Conservation (phyloP, 2,797 vertebrate genomes). For the Centropyge bicolor region DNA sequence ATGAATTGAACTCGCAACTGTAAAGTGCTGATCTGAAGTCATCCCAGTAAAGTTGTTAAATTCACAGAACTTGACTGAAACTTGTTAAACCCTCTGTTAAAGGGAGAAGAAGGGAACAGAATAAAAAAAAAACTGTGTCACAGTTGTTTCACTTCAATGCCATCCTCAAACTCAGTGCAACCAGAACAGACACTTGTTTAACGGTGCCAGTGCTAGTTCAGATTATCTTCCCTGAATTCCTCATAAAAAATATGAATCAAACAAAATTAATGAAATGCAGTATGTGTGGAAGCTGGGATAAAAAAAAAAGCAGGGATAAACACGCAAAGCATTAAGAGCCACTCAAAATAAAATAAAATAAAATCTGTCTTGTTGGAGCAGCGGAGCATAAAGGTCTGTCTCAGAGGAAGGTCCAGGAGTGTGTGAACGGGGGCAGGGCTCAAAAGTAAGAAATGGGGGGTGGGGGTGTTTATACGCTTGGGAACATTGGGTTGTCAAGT, state of each 20-base stretch:
- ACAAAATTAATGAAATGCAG: slow-evolving; percentile 46
- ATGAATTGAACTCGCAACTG: slow-evolving; percentile 34
- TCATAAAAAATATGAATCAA: slow-evolving; percentile 51
- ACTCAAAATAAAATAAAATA: slow-evolving; percentile 43
- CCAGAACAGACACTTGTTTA: slow-evolving; percentile 56
- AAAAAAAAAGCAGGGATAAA: slow-evolving; percentile 46
- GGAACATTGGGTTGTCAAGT: slow-evolving; percentile 47
- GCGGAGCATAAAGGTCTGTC: slow-evolving; percentile 33
- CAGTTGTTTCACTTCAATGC: slow-evolving; percentile 64
- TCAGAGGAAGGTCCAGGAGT: slow-evolving; percentile 42
- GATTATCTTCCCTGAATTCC: slow-evolving; percentile 69
- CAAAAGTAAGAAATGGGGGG: background rate
- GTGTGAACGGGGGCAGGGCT: background rate
- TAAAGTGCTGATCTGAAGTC: slow-evolving; percentile 60
- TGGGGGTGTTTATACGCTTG: background rate
- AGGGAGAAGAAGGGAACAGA: slow-evolving; percentile 20
- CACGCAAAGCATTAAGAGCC: slow-evolving; percentile 55
- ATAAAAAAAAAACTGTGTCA: slow-evolving; percentile 56
- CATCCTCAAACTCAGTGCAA: slow-evolving; percentile 75
- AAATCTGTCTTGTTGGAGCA: slow-evolving; percentile 49
- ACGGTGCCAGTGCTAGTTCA: slow-evolving; percentile 57
- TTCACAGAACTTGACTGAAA: slow-evolving; percentile 62
- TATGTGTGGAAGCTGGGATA: slow-evolving; percentile 48
- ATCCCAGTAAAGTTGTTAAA: slow-evolving; percentile 42
- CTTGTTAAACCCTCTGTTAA: slow-evolving; percentile 38